Percentiles rank a stretch among this genome's conserved stretches.
These are phyloP conservation scores for Bujurquina vittata DNA, from an alignment of 2,113 vertebrate species.

Conservation along the genomic window DNA sequence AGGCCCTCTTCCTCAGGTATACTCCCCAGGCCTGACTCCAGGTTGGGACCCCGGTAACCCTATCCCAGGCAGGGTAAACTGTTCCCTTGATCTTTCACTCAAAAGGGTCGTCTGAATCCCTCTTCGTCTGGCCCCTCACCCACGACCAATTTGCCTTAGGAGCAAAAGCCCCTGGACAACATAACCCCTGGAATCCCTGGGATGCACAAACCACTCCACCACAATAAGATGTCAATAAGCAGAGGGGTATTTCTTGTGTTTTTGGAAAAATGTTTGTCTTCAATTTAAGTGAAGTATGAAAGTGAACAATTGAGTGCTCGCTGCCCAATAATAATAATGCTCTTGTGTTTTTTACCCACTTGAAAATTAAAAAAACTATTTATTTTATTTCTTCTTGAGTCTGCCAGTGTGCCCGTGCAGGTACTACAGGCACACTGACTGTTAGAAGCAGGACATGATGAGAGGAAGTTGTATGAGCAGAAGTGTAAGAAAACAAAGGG, in stretches of 20 bases:
- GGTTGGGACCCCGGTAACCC: too few species aligned
- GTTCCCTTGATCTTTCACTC: too few species aligned
- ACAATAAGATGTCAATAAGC: too few species aligned
- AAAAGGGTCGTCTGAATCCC: too few species aligned
- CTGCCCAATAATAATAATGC: conserved; percentile 32
- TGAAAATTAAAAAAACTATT: conserved; percentile 49
- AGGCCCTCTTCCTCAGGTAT: too few species aligned
- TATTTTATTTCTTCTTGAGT: neutral
- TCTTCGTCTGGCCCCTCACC: too few species aligned
- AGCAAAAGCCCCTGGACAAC: too few species aligned
- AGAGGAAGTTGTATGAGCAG: conserved; percentile 17
- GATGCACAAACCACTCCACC: too few species aligned
- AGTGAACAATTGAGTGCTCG: conserved; percentile 12
- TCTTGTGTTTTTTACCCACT: conserved; percentile 6
- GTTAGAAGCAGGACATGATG: conserved; percentile 13
- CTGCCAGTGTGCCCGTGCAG: conserved; percentile 31
- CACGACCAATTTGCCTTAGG: too few species aligned
- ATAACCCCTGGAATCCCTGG: too few species aligned
- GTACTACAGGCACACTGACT: conserved; percentile 7
- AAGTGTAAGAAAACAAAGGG: conserved; percentile 57
- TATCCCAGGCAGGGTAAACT: too few species aligned
- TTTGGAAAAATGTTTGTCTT: neutral
- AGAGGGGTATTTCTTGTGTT: neutral
- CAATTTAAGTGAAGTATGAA: neutral
- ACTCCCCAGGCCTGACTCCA: too few species aligned